Evolutionary conservation across 2,888 invertebrate genomes (phyloP).

Genomic region (Agrotis puta): DNA sequence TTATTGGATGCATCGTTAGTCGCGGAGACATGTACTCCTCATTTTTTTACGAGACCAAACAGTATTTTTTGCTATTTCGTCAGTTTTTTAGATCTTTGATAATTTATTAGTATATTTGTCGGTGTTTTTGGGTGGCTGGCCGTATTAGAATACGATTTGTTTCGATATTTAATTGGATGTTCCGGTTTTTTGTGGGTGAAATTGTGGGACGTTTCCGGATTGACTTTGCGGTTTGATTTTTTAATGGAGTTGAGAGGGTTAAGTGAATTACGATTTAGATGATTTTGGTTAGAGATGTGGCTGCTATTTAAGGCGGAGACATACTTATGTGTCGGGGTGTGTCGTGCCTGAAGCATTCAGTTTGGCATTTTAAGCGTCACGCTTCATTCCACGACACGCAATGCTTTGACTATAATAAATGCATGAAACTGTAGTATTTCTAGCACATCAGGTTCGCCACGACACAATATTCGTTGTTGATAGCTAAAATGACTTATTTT

Average conservation of each 20-base stretch:
- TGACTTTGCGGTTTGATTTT: constrained; percentile 11
- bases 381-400: too few relatives aligned
- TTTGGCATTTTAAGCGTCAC: too few relatives aligned
- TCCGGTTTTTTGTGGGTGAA: constrained; percentile 63
- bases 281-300: constrained; percentile 9
- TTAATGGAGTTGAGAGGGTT: constrained; percentile 11
- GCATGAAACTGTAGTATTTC: background rate
- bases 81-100: constrained; percentile 81
- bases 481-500: too few relatives aligned
- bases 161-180: constrained; percentile 62
- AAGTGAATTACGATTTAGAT: constrained; percentile 26
- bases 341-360: too few relatives aligned
- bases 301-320: background rate
- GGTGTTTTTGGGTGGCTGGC: constrained; percentile 68
- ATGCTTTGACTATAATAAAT: background rate
- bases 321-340: too few relatives aligned
- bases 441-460: too few relatives aligned
- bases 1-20: constrained; percentile 86
- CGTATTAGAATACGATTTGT: constrained; percentile 72
- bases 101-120: constrained; percentile 85
- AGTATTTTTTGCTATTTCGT: constrained; percentile 83
- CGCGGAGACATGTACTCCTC: constrained; percentile 75
- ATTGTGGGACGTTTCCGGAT: constrained; percentile 44
- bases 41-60: constrained; percentile 48
- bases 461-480: too few relatives aligned